A percentile compares a stretch with the other conserved stretches of the same genome.
Conservation (phyloP, 2,888 invertebrate genomes). For the Smittia aterrima region DNA sequence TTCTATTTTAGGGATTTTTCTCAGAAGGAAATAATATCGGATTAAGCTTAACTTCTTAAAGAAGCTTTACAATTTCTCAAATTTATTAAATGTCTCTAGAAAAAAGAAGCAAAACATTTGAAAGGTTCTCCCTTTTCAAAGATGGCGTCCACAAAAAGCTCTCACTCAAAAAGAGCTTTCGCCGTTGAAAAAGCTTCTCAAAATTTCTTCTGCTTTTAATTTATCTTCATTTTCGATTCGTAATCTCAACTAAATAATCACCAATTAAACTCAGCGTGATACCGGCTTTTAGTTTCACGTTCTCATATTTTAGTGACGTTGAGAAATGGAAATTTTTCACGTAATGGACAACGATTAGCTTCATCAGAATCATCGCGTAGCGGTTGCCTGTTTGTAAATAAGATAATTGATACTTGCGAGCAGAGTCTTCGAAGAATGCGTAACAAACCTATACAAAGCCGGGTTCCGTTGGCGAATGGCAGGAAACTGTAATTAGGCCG, state of each 20-base stretch:
- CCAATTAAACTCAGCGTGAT: slow-evolving; percentile 36
- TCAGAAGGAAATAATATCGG: neutral
- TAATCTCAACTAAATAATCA: too few species aligned
- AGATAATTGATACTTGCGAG: slow-evolving; percentile 9
- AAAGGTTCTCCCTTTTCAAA: too few species aligned
- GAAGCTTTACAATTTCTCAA: neutral
- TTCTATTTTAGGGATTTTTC: too few species aligned
- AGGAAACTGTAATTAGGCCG: slow-evolving; percentile 56
- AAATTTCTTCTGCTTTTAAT: too few species aligned
- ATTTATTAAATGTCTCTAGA: too few species aligned
- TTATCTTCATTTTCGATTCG: too few species aligned
- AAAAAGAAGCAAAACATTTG: too few species aligned
- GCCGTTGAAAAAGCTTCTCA: neutral
- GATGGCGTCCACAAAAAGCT: neutral
- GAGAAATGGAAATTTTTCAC: slow-evolving; percentile 38
- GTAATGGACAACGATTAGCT: slow-evolving; percentile 35
- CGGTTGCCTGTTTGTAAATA: slow-evolving; percentile 39
- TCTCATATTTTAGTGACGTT: slow-evolving; percentile 37
- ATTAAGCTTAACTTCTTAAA: neutral
- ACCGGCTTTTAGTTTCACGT: slow-evolving; percentile 36
- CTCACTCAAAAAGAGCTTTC: too few species aligned
- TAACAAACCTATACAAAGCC: slow-evolving; percentile 57
- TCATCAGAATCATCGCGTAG: slow-evolving; percentile 40
- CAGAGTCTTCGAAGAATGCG: neutral
- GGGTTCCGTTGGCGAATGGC: slow-evolving; percentile 56